Evolutionary conservation across 2,797 vertebrate species (phyloP).

Genomic region (Sphaeramia orbicularis): DNA sequence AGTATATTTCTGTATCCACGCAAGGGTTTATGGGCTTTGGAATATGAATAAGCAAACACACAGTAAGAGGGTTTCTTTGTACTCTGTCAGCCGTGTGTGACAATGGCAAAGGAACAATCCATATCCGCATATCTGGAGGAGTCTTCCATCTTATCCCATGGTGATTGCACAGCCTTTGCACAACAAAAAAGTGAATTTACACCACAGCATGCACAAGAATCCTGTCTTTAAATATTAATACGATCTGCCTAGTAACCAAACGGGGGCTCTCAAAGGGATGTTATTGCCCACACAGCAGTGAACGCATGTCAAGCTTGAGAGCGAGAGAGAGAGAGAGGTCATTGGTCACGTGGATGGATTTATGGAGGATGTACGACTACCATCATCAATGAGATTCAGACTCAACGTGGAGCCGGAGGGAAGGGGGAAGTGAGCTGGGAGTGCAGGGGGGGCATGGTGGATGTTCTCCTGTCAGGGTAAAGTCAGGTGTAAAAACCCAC

Average conservation of each 20-base stretch:
- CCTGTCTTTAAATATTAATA: conserved; percentile 82
- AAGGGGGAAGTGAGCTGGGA: too few species aligned
- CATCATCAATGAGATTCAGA: conserved; percentile 34
- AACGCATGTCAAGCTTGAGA: conserved; percentile 23
- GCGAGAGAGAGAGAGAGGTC: conserved; percentile 59
- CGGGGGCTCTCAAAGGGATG: conserved; percentile 35
- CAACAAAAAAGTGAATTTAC: conserved; percentile 67
- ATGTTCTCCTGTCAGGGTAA: conserved; percentile 40
- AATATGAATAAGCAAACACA: conserved; percentile 75
- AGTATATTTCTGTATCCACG: conserved; percentile 17
- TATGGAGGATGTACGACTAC: conserved; percentile 11
- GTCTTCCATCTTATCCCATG: conserved; percentile 43
- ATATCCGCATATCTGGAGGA: conserved; percentile 33
- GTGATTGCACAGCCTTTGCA: conserved; percentile 58
- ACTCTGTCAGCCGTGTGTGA: conserved; percentile 64
- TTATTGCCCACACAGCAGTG: conserved; percentile 27
- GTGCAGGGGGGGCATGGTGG: too few species aligned
- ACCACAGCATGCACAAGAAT: conserved; percentile 64
- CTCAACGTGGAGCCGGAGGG: conserved; percentile 25
- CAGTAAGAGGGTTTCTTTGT: conserved; percentile 77
- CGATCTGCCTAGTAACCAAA: conserved; percentile 81
- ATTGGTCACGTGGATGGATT: conserved; percentile 45
- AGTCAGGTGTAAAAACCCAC: conserved; percentile 27
- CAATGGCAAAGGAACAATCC: conserved; percentile 38
- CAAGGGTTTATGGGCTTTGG: conserved; percentile 23